Evolutionary conservation across 2,113 vertebrate species (phyloP), one percentile per base, ranked within the genome.

Genomic region (Carlito syrichta): DNA sequence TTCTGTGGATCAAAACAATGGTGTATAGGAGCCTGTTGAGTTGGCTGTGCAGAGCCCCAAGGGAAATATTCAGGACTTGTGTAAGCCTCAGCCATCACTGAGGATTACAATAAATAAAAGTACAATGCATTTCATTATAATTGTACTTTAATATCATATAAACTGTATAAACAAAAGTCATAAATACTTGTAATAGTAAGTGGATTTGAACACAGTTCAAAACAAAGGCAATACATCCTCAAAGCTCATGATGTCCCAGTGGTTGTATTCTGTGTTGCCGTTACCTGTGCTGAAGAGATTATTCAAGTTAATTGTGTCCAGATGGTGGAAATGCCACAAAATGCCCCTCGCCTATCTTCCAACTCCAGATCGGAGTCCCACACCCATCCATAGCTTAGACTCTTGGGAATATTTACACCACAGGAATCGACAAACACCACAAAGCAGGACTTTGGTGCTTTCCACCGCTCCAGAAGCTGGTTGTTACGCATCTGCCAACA

Each of bases 401-500:
- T 19, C 4, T 10, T 8, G 38, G 38, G 17, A 45, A 30, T 11
- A 6, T n/a, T 35, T 40, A 43, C 43, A 17, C 12, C 40, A 14
- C 6, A 40, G 27, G 6, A 50, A n/a, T 35, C 0, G 8, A 27
- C 62, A 25, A 27, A 58, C 9, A 1, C 35, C 0, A 0, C 27
- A 27, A 2, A 54, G 17, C 73, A 17, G 8, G 13, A 3, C 27
- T 0, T 48, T 22, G 58, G 43, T 20, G n/a, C 25, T 2, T 2
- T 20, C 38, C 9, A 3, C 3, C 0, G n/a, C 4, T 8, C 68
- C n/a, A 0, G 25, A 73, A 10, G 11, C 82, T 0, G 6, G 52
- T 16, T 45, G 52, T 11, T 30, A 2, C 3, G 1, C 17, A 0
- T 20, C 0, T 48, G 20, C 71, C 22, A 14, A n/a, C 30, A 27